These are phyloP conservation scores for Nasalis larvatus DNA, from an alignment of 2,113 vertebrate genomes.

Conservation along the genomic window DNA sequence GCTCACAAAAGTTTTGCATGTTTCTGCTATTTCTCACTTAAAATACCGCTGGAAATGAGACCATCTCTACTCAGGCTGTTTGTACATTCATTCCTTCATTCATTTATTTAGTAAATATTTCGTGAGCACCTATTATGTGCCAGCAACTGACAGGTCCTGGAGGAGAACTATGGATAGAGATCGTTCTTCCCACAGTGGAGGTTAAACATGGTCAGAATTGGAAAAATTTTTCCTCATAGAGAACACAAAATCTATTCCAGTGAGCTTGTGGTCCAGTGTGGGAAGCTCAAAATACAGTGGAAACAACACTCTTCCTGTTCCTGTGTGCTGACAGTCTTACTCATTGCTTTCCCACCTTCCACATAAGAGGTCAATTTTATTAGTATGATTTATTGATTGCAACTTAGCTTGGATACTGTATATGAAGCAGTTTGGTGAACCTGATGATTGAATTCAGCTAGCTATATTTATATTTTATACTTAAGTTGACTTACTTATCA, in stretches of 20 bases:
- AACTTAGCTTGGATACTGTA: neutral
- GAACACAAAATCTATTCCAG: neutral
- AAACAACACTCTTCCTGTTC: neutral
- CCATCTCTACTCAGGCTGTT: neutral
- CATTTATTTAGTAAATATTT: constrained; percentile 12
- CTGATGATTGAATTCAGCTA: neutral
- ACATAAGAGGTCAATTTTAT: neutral
- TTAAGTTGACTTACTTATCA: constrained; percentile 1
- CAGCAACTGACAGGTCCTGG: neutral
- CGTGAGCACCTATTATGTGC: neutral
- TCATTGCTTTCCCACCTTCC: neutral
- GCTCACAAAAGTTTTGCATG: neutral
- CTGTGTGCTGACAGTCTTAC: neutral
- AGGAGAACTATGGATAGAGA: neutral
- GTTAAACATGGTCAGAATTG: neutral
- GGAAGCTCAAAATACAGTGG: neutral
- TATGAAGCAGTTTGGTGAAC: neutral
- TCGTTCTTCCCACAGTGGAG: neutral
- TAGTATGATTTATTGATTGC: neutral
- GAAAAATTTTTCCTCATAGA: neutral
- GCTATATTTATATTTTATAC: neutral
- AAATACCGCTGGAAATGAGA: neutral
- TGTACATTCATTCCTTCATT: neutral
- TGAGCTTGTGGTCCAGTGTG: neutral
- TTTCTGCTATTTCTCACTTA: constrained; percentile 7